phyloP scores from a whole-genome alignment of 1,140 invertebrate species.

The Physella acuta region DNA sequence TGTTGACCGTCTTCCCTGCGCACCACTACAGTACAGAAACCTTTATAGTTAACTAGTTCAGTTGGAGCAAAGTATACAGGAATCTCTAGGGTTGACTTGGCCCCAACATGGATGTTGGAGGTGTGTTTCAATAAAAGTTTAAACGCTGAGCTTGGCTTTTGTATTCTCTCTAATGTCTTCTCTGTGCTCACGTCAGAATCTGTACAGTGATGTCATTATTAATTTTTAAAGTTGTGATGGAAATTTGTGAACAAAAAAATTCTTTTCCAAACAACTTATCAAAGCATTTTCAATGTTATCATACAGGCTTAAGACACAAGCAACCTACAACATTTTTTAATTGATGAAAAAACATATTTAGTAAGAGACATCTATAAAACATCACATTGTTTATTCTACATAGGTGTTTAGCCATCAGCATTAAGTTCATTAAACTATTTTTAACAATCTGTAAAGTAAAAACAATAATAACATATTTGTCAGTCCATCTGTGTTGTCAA shows the following conservation, averaged over 20 bases:
- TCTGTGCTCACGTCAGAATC: neutral
- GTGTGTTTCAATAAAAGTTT: conserved; percentile 54
- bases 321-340: too few species aligned
- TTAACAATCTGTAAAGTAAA: too few species aligned
- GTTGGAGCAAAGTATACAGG: conserved; percentile 58
- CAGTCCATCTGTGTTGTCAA: too few species aligned
- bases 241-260: neutral
- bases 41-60: conserved; percentile 54
- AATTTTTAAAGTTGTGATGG: neutral
- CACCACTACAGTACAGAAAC: conserved; percentile 49
- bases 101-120: conserved; percentile 45
- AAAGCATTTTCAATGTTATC: too few species aligned
- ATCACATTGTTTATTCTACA: too few species aligned
- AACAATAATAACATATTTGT: too few species aligned
- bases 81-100: conserved; percentile 58
- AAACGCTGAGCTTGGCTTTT: conserved; percentile 44
- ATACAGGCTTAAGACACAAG: too few species aligned
- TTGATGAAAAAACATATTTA: too few species aligned
- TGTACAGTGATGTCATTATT: too few species aligned
- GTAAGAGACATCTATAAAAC: too few species aligned
- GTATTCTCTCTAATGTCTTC: conserved; percentile 17
- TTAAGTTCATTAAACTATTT: too few species aligned
- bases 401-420: too few species aligned
- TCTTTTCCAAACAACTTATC: neutral
- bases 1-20: conserved; percentile 43